These are phyloP conservation scores for Laticauda laticaudata DNA, from an alignment of 2,113 vertebrate species.

Conservation along the genomic window DNA sequence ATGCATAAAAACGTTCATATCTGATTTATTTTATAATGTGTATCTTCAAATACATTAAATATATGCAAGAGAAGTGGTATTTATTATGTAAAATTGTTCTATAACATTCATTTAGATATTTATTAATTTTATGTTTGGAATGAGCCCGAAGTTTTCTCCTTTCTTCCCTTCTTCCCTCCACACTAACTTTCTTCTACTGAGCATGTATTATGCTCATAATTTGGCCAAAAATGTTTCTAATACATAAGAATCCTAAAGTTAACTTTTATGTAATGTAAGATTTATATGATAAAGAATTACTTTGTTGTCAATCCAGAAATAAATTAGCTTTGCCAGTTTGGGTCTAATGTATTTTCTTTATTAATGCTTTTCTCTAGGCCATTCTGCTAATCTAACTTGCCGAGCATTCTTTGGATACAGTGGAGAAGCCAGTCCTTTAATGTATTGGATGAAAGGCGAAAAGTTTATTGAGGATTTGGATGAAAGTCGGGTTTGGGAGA, in stretches of 20 bases:
- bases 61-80: neutral
- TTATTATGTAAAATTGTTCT: neutral
- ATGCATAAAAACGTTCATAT: neutral
- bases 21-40: neutral
- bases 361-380: slow-evolving; percentile 76
- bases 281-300: slow-evolving; percentile 26
- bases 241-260: neutral
- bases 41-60: neutral
- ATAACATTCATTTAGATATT: neutral
- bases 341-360: slow-evolving; percentile 51
- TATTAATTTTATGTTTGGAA: neutral
- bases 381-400: slow-evolving; percentile 92
- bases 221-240: slow-evolving; percentile 6
- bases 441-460: slow-evolving; percentile 99
- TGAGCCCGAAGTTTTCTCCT: neutral
- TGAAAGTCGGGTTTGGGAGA: slow-evolving; percentile 92
- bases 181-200: neutral
- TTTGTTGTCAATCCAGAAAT: neutral
- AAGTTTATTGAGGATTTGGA: slow-evolving; percentile 99
- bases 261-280: neutral
- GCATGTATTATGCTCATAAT: neutral
- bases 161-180: neutral
- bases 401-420: slow-evolving; percentile 97
- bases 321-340: slow-evolving; percentile 13
- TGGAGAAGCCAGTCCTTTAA: slow-evolving; percentile 92